Percentiles rank a stretch among this genome's conserved stretches.
These are phyloP conservation scores for Darevskia mixta DNA, from an alignment of 2,797 vertebrate species.

Conservation along the genomic window DNA sequence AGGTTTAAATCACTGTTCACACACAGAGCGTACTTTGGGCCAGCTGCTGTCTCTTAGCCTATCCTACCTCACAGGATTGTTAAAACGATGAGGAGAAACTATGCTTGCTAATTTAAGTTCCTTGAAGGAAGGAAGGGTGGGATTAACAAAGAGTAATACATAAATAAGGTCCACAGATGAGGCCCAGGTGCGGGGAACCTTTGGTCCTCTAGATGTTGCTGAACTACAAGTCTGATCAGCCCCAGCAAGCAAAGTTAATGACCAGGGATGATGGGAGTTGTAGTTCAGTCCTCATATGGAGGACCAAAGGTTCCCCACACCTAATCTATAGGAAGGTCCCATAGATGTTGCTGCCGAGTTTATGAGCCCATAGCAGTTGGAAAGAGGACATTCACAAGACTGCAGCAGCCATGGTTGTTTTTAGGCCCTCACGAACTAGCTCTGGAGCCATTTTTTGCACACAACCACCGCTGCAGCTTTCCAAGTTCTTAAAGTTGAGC, in stretches of 20 bases:
- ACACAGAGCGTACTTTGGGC: background rate
- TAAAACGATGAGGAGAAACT: background rate
- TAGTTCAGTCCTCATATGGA: no score
- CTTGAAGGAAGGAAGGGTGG: background rate
- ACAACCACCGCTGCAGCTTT: no score
- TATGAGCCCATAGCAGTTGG: background rate
- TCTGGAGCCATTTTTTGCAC: background rate
- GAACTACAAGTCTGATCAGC: no score
- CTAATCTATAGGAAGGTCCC: background rate
- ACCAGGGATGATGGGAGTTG: no score
- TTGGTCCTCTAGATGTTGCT: no score
- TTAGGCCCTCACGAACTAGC: background rate
- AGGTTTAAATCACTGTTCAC: background rate
- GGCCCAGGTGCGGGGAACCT: no score
- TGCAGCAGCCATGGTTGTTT: background rate
- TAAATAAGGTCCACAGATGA: background rate
- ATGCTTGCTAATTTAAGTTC: no score
- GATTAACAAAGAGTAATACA: background rate
- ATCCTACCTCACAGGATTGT: background rate
- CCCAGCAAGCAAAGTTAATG: no score
- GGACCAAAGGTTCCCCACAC: no score
- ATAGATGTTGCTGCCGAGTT: background rate
- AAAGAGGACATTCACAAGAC: background rate
- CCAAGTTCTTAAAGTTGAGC: background rate
- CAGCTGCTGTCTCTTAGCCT: background rate